Percentiles rank a stretch among this genome's conserved stretches.
phyloP scores from a whole-genome alignment of 2,113 vertebrate genomes.

The Salvelinus namaycush region DNA sequence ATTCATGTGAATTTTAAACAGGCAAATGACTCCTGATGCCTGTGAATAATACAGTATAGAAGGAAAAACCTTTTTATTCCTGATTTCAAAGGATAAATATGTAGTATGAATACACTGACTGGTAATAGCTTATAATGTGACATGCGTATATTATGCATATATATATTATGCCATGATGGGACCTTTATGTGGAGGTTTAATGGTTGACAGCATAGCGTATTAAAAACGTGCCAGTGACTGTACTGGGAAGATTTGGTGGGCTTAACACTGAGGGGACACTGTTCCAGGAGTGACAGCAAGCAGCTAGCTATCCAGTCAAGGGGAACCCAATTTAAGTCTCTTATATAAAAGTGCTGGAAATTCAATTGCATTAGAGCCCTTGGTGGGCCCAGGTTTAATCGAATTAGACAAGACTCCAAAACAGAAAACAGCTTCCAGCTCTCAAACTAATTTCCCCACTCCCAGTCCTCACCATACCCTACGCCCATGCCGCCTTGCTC shows the following conservation, averaged over 20 bases:
- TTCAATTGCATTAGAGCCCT: constrained; percentile 76
- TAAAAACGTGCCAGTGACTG: not conserved
- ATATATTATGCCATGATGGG: constrained; percentile 65
- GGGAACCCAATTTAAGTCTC: constrained; percentile 77
- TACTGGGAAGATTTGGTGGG: constrained; percentile 6
- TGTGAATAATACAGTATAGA: not conserved
- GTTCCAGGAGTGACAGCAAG: constrained; percentile 44
- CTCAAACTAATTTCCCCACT: not conserved
- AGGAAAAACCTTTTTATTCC: not conserved
- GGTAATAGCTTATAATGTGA: constrained; percentile 53
- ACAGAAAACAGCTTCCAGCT: constrained; percentile 24
- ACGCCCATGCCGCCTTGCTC: not conserved
- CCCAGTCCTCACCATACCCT: not conserved
- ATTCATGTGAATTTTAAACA: constrained; percentile 39
- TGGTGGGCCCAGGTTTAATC: constrained; percentile 70
- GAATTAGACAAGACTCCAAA: constrained; percentile 74
- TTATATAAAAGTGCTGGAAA: constrained; percentile 72
- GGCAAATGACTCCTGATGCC: not conserved
- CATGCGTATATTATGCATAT: constrained; percentile 33
- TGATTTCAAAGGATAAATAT: not conserved
- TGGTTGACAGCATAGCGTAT: constrained; percentile 48
- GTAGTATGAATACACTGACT: constrained; percentile 43
- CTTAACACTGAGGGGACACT: constrained; percentile 33
- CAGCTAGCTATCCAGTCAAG: constrained; percentile 65
- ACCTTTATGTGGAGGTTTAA: constrained; percentile 70